These are phyloP conservation scores for Nomia melanderi DNA, from an alignment of 1,140 invertebrate genomes.

Conservation along the genomic window DNA sequence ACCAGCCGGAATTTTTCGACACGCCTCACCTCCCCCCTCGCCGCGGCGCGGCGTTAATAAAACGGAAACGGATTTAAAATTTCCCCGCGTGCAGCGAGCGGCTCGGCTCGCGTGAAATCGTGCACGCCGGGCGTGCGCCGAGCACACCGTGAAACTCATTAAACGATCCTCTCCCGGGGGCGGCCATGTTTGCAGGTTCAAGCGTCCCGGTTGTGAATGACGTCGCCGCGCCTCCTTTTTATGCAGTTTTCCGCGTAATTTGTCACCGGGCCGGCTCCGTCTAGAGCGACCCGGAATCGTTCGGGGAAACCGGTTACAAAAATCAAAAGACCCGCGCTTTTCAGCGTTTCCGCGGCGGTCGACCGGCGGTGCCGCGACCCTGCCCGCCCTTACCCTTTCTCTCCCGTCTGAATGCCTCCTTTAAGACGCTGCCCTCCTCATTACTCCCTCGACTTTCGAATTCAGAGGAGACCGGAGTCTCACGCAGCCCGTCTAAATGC, in stretches of 20 bases:
- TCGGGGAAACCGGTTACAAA: background rate
- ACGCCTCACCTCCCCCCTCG: background rate
- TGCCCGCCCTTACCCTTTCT: background rate
- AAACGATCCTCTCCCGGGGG: conserved; percentile 38
- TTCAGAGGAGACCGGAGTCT: background rate
- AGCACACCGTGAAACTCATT: conserved; percentile 53
- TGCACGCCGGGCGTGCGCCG: conserved; percentile 28
- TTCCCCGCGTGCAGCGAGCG: conserved; percentile 18
- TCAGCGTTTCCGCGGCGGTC: conserved; percentile 2
- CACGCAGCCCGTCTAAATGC: conserved; percentile 20
- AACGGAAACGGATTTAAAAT: conserved; percentile 33
- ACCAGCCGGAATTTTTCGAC: conserved; percentile 1
- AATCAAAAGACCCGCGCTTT: conserved; percentile 34
- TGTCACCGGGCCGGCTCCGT: conserved; percentile 49
- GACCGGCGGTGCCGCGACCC: background rate
- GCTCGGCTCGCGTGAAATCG: conserved; percentile 48
- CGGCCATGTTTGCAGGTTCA: conserved; percentile 56
- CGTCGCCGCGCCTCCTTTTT: conserved; percentile 52
- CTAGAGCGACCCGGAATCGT: background rate
- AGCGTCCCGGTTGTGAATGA: conserved; percentile 32
- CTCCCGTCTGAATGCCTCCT: conserved; percentile 13
- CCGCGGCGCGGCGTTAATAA: background rate
- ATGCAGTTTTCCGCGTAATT: conserved; percentile 60
- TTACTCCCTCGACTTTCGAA: conserved; percentile 28
- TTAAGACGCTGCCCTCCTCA: conserved; percentile 39